These are phyloP conservation scores for Zootoca vivipara DNA, from an alignment of 2,113 vertebrate species.

Conservation along the genomic window DNA sequence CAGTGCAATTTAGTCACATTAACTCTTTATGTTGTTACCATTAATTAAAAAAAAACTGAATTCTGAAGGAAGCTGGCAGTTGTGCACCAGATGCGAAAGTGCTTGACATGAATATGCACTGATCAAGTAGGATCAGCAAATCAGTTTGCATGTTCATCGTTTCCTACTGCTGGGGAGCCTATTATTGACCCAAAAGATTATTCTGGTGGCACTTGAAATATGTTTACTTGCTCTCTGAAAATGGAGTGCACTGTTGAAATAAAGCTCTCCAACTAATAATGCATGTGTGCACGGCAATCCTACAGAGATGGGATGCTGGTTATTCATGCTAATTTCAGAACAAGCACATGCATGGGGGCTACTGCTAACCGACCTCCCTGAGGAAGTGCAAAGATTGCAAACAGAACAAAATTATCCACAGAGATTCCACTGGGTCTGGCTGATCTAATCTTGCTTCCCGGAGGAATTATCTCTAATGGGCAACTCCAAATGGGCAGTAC, in stretches of 20 bases:
- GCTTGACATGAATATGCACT: background rate
- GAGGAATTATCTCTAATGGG: background rate
- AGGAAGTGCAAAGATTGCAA: slow-evolving; percentile 35
- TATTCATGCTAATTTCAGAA: slow-evolving; percentile 49
- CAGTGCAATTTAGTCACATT: background rate
- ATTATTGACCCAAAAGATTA: background rate
- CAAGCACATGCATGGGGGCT: slow-evolving; percentile 21
- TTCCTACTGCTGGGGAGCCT: background rate
- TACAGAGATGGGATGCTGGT: slow-evolving; percentile 39
- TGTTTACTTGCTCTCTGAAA: slow-evolving; percentile 41
- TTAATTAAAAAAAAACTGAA: background rate
- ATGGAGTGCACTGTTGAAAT: slow-evolving; percentile 34
- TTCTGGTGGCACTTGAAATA: slow-evolving; percentile 31
- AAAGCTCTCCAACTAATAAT: slow-evolving; percentile 31
- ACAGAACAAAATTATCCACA: slow-evolving; percentile 33
- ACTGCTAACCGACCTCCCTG: slow-evolving; percentile 19
- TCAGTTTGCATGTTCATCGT: background rate
- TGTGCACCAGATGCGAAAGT: background rate
- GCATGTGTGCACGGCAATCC: background rate
- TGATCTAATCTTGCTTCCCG: background rate
- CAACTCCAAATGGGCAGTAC: background rate
- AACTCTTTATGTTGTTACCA: background rate
- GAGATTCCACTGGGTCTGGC: background rate
- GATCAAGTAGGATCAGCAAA: background rate
- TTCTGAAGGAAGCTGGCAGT: background rate